These are phyloP conservation scores for Iselma pallidipennis DNA, from an alignment of 2,888 invertebrate species.

Conservation along the genomic window DNA sequence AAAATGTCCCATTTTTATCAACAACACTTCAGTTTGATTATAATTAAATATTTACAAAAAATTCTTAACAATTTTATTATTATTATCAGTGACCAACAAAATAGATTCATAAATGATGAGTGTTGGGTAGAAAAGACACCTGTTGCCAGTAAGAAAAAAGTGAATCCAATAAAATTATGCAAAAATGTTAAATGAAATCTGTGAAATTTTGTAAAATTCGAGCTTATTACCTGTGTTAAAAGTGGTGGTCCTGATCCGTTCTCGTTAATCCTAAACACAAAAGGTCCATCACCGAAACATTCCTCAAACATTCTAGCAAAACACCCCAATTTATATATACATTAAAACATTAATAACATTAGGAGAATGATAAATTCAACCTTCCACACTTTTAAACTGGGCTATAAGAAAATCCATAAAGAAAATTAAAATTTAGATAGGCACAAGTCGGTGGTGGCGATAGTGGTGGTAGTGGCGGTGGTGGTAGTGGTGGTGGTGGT, in stretches of 20 bases:
- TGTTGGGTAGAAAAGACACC: background rate
- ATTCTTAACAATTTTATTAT: too few relatives aligned
- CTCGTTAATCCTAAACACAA: slow-evolving; percentile 75
- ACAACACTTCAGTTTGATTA: too few relatives aligned
- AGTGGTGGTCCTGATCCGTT: slow-evolving; percentile 75
- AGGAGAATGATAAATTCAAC: background rate
- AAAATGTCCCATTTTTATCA: too few relatives aligned
- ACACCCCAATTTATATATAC: background rate
- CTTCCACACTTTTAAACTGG: slow-evolving; percentile 12
- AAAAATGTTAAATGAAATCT: too few relatives aligned
- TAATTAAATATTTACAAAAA: too few relatives aligned
- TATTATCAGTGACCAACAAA: too few relatives aligned
- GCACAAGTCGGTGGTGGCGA: slow-evolving; percentile 23
- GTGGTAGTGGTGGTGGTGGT: background rate
- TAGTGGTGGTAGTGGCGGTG: background rate
- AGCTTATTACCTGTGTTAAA: slow-evolving; percentile 65
- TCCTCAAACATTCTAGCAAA: slow-evolving; percentile 56
- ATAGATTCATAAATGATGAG: too few relatives aligned
- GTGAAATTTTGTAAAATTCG: background rate
- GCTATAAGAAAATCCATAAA: slow-evolving; percentile 29
- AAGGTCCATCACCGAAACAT: slow-evolving; percentile 66
- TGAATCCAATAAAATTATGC: too few relatives aligned
- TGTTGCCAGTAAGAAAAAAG: too few relatives aligned
- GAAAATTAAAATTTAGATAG: slow-evolving; percentile 31
- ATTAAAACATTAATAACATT: background rate